These are phyloP conservation scores for Odobenus rosmarus DNA, from an alignment of 2,113 vertebrate species.

Conservation along the genomic window DNA sequence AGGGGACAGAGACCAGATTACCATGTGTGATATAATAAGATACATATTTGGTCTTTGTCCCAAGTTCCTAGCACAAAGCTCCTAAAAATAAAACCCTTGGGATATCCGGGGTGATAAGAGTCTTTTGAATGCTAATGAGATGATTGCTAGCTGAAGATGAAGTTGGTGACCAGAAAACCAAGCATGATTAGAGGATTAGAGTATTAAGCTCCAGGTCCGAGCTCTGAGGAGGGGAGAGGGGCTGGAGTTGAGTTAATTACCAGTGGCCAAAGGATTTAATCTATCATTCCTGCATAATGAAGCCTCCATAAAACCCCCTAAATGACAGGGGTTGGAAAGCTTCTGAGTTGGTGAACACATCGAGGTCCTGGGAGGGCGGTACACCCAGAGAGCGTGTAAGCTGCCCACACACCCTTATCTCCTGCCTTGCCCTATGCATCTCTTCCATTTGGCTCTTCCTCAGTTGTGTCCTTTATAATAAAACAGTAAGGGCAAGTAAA, in stretches of 20 bases:
- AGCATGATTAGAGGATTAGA: neutral
- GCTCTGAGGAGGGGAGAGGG: no score
- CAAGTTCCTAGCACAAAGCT: neutral
- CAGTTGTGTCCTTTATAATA: neutral
- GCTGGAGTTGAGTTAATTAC: neutral
- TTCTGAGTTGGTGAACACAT: neutral
- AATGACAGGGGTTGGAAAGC: neutral
- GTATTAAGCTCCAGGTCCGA: neutral
- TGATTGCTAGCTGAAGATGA: neutral
- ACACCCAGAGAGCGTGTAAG: rapidly evolving
- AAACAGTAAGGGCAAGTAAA: neutral
- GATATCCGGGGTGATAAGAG: neutral
- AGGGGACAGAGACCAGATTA: neutral
- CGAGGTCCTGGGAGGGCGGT: neutral
- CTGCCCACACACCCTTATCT: neutral
- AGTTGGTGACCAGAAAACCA: neutral
- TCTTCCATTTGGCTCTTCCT: neutral
- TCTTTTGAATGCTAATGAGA: neutral
- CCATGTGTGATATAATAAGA: neutral
- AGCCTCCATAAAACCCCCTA: neutral
- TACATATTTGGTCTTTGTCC: neutral
- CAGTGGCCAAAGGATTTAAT: neutral
- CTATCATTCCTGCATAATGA: neutral
- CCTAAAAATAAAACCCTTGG: neutral
- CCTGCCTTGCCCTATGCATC: rapidly evolving